Conservation (phyloP, 1,140 invertebrate species). For the Drosophila fuyamai region DNA sequence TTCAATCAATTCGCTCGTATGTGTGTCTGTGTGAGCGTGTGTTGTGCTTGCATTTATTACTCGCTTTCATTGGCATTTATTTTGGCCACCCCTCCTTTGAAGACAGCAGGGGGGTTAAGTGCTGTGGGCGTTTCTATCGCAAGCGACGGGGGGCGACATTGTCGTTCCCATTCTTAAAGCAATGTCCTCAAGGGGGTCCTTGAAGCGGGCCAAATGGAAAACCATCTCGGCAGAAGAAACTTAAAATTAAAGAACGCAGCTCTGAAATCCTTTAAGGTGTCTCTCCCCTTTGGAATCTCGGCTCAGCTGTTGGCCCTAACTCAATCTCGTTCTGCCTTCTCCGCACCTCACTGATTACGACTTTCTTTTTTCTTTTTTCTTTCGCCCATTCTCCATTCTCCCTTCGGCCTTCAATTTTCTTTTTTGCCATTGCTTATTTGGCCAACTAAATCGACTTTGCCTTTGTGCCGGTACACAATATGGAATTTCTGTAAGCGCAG, state of each 20-base stretch:
- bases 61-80: slow-evolving; percentile 80
- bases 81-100: slow-evolving; percentile 34
- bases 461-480: slow-evolving; percentile 63
- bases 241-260: slow-evolving; percentile 35
- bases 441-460: slow-evolving; percentile 75
- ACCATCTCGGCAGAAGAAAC: slow-evolving; percentile 18
- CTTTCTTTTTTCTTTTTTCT: slow-evolving; percentile 18
- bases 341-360: slow-evolving; percentile 9
- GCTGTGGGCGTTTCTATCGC: slow-evolving; percentile 40
- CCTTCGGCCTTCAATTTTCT: slow-evolving; percentile 44
- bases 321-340: slow-evolving; percentile 14
- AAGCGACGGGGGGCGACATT: slow-evolving; percentile 8
- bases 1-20: slow-evolving; percentile 48
- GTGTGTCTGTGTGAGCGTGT: slow-evolving; percentile 25
- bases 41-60: slow-evolving; percentile 72
- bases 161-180: slow-evolving; percentile 21
- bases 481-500: slow-evolving; percentile 55
- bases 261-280: slow-evolving; percentile 22
- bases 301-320: slow-evolving; percentile 43
- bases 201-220: slow-evolving; percentile 8
- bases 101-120: slow-evolving; percentile 37
- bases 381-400: slow-evolving; percentile 12
- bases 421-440: slow-evolving; percentile 51
- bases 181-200: slow-evolving; percentile 20
- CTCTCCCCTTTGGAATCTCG: slow-evolving; percentile 1